A percentile compares a stretch with the other conserved stretches of the same genome.
Evolutionary conservation across 2,888 invertebrate genomes (phyloP).

Genomic region (Campaea margaritaria): DNA sequence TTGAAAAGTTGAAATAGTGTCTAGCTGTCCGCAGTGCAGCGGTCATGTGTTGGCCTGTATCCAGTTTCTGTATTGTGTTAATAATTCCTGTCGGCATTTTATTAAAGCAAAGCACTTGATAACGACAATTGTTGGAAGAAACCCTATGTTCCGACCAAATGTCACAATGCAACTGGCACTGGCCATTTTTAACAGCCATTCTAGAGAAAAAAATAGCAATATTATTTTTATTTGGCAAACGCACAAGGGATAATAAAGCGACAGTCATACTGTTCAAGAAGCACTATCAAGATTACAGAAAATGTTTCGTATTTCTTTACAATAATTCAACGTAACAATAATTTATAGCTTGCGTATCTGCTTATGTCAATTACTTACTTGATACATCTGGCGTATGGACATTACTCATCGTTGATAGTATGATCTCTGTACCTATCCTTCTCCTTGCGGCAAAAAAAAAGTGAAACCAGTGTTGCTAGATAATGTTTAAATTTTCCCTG

Average conservation of each 20-base stretch:
- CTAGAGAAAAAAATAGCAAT: neutral
- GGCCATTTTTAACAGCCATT: neutral
- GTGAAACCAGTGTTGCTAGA: constrained; percentile 7
- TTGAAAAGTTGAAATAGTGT: constrained; percentile 20
- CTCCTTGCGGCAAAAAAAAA: constrained; percentile 35
- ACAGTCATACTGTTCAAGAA: constrained; percentile 27
- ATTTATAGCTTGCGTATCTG: constrained; percentile 59
- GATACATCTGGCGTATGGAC: constrained; percentile 52
- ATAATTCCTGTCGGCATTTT: constrained; percentile 37
- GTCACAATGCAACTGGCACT: too few species aligned
- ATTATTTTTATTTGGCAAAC: constrained; percentile 38
- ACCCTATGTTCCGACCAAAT: too few species aligned
- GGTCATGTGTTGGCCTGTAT: constrained; percentile 69
- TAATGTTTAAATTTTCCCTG: too few species aligned
- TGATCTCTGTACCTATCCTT: constrained; percentile 38
- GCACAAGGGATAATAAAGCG: constrained; percentile 33
- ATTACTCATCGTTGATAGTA: constrained; percentile 60
- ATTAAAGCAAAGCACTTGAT: too few species aligned
- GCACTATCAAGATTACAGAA: constrained; percentile 45
- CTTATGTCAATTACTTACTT: constrained; percentile 62
- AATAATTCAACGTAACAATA: constrained; percentile 53
- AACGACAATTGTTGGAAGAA: too few species aligned
- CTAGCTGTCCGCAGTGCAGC: constrained; percentile 72
- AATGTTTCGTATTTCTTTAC: constrained; percentile 43
- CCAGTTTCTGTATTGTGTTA: constrained; percentile 77